These are phyloP conservation scores for Drosophila neutralis DNA, from an alignment of 2,888 invertebrate species.

Conservation along the genomic window DNA sequence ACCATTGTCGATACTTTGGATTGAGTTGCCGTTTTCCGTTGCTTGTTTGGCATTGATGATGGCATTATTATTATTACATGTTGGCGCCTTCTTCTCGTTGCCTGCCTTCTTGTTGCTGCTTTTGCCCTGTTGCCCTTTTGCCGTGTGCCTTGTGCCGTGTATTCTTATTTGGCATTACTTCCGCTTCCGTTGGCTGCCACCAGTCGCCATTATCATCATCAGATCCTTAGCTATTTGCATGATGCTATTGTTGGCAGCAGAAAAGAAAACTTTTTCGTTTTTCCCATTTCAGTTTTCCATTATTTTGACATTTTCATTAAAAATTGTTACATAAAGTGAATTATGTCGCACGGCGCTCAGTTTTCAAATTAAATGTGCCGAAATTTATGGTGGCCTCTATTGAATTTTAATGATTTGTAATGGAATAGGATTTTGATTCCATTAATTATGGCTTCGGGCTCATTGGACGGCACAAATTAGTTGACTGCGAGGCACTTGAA, in stretches of 20 bases:
- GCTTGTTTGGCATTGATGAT: conserved; percentile 72
- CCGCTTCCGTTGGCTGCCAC: conserved; percentile 74
- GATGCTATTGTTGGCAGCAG: conserved; percentile 44
- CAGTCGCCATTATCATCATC: conserved; percentile 56
- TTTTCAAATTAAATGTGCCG: conserved; percentile 68
- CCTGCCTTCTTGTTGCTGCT: conserved; percentile 31
- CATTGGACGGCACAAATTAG: conserved; percentile 26
- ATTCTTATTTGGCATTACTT: conserved; percentile 72
- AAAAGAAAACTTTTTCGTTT: conserved; percentile 55
- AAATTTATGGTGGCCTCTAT: conserved; percentile 70
- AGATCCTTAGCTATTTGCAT: conserved; percentile 50
- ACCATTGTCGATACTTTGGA: conserved; percentile 65
- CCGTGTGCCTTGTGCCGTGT: conserved; percentile 28
- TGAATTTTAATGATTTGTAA: conserved; percentile 73
- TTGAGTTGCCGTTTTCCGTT: conserved; percentile 62
- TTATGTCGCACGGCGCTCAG: conserved; percentile 62
- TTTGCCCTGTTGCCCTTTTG: conserved; percentile 25
- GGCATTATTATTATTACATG: conserved; percentile 71
- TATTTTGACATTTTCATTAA: conserved; percentile 78
- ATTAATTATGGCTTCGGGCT: conserved; percentile 55
- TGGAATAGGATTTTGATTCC: conserved; percentile 62
- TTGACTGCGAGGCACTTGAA: background rate
- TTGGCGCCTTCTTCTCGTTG: conserved; percentile 62
- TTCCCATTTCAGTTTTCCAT: conserved; percentile 32
- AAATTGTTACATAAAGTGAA: conserved; percentile 68